Evolutionary conservation across 92 coral and sea anemone species (phyloP).

Genomic region (Meandrina meandrites): DNA sequence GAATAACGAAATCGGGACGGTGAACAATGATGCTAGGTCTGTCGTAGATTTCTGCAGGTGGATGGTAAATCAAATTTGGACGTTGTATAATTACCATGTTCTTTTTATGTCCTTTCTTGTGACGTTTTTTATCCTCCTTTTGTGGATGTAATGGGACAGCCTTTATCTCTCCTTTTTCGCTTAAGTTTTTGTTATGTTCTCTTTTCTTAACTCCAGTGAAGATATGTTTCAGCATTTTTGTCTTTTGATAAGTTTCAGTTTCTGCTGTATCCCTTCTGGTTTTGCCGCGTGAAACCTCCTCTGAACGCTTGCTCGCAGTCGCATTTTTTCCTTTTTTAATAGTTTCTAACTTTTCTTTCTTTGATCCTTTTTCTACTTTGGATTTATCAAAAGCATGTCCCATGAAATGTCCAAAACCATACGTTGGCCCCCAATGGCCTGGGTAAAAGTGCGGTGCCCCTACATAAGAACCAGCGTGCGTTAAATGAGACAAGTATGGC

Average conservation of each 20-base stretch:
- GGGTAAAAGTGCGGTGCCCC: constrained; percentile 78
- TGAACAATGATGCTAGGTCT: constrained; percentile 81
- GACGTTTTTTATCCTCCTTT: constrained; percentile 37
- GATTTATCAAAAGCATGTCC: constrained; percentile 85
- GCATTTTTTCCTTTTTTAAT: background rate
- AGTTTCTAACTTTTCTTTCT: background rate
- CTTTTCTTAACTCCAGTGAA: background rate
- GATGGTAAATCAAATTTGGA: constrained; percentile 79
- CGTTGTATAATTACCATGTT: constrained; percentile 75
- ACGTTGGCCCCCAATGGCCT: constrained; percentile 68
- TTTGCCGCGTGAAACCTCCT: background rate
- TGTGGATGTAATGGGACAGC: constrained; percentile 14
- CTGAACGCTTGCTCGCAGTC: background rate
- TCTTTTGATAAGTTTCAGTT: constrained; percentile 16
- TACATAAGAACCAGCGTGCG: constrained; percentile 67
- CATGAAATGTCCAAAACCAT: constrained; percentile 54
- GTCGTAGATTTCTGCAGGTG: constrained; percentile 89
- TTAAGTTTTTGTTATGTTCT: background rate
- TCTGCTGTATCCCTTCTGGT: constrained; percentile 29
- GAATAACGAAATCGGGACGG: constrained; percentile 83
- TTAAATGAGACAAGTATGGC: constrained; percentile 68
- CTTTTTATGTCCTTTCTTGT: constrained; percentile 69
- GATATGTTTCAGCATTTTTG: background rate
- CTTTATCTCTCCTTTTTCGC: constrained; percentile 36
- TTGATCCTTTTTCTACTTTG: constrained; percentile 46